Evolutionary conservation across 2,888 invertebrate genomes (phyloP).

Genomic region (Idaea aversata): DNA sequence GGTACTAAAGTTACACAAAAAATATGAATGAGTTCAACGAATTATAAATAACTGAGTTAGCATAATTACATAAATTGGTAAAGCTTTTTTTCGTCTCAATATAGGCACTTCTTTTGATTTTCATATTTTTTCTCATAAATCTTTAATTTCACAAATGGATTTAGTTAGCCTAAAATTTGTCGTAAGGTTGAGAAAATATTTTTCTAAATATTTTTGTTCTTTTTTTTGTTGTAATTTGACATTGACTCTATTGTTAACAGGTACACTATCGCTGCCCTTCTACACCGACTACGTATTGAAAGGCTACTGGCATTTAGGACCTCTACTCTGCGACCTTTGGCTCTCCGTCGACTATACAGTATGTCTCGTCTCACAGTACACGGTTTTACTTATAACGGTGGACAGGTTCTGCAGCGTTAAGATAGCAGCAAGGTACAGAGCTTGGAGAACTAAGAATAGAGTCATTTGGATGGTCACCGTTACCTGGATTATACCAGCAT

Average conservation of each 20-base stretch:
- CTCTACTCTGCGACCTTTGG: conserved; percentile 98
- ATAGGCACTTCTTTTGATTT: background rate
- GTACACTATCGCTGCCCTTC: conserved; percentile 98
- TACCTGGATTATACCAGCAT: conserved; percentile 97
- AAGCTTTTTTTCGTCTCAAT: no score
- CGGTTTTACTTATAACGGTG: conserved; percentile 98
- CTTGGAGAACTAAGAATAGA: conserved; percentile 96
- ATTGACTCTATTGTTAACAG: conserved; percentile 71
- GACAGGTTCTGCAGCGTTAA: conserved; percentile 99
- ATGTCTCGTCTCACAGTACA: conserved; percentile 99
- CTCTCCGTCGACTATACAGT: conserved; percentile 99
- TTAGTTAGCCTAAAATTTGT: background rate
- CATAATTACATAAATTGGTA: no score
- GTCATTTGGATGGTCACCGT: conserved; percentile 97
- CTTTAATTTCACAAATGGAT: background rate
- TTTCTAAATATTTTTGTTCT: no score
- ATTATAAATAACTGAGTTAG: no score
- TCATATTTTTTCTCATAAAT: background rate
- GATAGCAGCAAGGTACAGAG: conserved; percentile 97
- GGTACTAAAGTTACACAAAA: no score
- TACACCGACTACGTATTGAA: conserved; percentile 98
- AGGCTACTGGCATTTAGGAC: conserved; percentile 98
- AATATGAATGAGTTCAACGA: no score
- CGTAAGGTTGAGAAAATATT: background rate
- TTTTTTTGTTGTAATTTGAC: background rate